A percentile compares a stretch with the other conserved stretches of the same genome.
Evolutionary conservation across 2,113 vertebrate species (phyloP).

Genomic region (Corapipo altera): DNA sequence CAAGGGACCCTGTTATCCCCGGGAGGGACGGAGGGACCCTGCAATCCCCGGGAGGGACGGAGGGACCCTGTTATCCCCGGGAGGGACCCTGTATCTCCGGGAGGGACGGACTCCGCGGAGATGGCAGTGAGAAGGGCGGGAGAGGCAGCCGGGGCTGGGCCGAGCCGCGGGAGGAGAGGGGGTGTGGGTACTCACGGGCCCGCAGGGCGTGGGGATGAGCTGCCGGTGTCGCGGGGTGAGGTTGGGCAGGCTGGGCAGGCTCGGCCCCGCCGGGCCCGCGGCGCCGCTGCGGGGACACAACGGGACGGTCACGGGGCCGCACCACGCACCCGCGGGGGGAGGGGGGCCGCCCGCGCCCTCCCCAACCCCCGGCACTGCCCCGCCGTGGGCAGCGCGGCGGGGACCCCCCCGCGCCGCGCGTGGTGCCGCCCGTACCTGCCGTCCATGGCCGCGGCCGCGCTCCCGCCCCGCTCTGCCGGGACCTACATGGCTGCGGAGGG

Average conservation of each 20-base stretch:
- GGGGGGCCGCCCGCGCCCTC: neutral
- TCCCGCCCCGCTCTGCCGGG: too few species aligned
- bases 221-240: conserved; percentile 81
- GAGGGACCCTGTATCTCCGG: too few species aligned
- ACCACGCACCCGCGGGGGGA: neutral
- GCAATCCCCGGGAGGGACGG: too few species aligned
- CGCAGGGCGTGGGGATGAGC: conserved; percentile 84
- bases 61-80: too few species aligned
- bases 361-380: neutral
- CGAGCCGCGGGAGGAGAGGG: too few species aligned
- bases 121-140: neutral
- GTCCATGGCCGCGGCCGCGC: neutral
- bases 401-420: neutral
- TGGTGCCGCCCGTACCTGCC: neutral
- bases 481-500: neutral
- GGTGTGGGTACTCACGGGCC: conserved; percentile 75
- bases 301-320: neutral
- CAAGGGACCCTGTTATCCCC: too few species aligned
- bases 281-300: neutral
- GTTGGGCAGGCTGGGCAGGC: conserved; percentile 76
- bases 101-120: neutral
- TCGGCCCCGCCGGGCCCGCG: neutral
- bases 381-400: neutral
- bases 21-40: too few species aligned
- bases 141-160: neutral